Base-by-base conservation (phyloP, 2,797 vertebrate genomes). In the Picus viridis region DNA sequence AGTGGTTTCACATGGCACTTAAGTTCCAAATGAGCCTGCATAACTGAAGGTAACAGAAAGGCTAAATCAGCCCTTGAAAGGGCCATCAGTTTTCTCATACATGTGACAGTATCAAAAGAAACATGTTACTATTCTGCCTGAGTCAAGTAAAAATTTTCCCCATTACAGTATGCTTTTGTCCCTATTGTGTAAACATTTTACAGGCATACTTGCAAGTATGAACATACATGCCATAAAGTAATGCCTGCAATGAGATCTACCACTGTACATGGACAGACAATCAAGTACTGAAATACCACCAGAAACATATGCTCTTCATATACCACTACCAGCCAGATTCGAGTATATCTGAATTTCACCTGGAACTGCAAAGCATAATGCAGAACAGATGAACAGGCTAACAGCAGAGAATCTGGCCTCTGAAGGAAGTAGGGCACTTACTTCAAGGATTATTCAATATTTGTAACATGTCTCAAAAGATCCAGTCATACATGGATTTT, bases 71-170 rank as follows among this genome's bases (percentile, higher is more conserved):
- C 6, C 11, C 12, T 58, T 5, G 10, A 56, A 77, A 77, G 5
- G 9, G 62, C 6, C 4, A n/a, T 23, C 26, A 72, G 47, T 27
- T 29, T 23, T 53, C 19, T 58, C 10, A 8, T 8, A 10, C 0
- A 0, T 30, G 51, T 1, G 3, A 45, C 4, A 69, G 4, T n/a
- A 84, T 3, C 9, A 85, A 61, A 81, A 61, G 10, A 2, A 86
- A 30, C 0, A 0, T 4, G 10, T 41, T 59, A 86, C 18, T 26
- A 56, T 23, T 72, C 17, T 49, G 5, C 9, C 19, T n/a, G 4
- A 7, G 23, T 54, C 63, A 83, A 70, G 16, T 27, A 71, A 41
- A 88, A 67, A 20, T 64, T 51, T 26, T 43, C 20, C 10, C 17
- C 1, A 1, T 30, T 39, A 41, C 15, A n/a, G n/a, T n/a, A n/a